phyloP scores from a whole-genome alignment of 2,888 invertebrate species.

The Galeruca laticollis region DNA sequence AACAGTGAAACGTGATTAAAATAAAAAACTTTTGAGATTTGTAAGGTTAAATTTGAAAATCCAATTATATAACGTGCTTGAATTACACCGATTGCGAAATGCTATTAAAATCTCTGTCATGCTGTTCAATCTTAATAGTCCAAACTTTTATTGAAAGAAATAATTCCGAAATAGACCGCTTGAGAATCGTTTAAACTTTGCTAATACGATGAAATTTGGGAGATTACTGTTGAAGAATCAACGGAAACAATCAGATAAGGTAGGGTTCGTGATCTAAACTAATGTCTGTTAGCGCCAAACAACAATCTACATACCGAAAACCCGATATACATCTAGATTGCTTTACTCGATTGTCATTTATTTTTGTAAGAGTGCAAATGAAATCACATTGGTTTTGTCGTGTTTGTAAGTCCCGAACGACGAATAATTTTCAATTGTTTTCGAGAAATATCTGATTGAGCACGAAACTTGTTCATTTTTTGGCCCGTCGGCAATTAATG shows the following conservation, averaged over 20 bases:
- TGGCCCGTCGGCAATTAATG: conserved; percentile 47
- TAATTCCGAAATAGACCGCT: conserved; percentile 11
- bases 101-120: not conserved
- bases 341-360: conserved; percentile 48
- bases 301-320: conserved; percentile 50
- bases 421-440: conserved; percentile 48
- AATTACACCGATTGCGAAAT: conserved; percentile 4
- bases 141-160: conserved; percentile 21
- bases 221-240: conserved; percentile 40
- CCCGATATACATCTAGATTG: conserved; percentile 49
- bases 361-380: conserved; percentile 54
- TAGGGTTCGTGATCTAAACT: conserved; percentile 50
- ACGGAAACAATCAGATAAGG: conserved; percentile 45
- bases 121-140: conserved; percentile 10
- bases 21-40: not conserved
- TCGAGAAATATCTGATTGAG: conserved; percentile 49
- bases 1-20: too few relatives aligned
- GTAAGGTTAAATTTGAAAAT: not conserved
- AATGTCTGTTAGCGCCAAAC: conserved; percentile 53
- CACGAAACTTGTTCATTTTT: conserved; percentile 58
- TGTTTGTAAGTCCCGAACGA: conserved; percentile 45
- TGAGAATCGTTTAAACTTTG: conserved; percentile 35
- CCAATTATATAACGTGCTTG: conserved; percentile 7
- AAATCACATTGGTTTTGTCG: conserved; percentile 54
- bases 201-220: conserved; percentile 41